Evolutionary conservation across 2,888 invertebrate genomes (phyloP).

Genomic region (Pollenia angustigena): DNA sequence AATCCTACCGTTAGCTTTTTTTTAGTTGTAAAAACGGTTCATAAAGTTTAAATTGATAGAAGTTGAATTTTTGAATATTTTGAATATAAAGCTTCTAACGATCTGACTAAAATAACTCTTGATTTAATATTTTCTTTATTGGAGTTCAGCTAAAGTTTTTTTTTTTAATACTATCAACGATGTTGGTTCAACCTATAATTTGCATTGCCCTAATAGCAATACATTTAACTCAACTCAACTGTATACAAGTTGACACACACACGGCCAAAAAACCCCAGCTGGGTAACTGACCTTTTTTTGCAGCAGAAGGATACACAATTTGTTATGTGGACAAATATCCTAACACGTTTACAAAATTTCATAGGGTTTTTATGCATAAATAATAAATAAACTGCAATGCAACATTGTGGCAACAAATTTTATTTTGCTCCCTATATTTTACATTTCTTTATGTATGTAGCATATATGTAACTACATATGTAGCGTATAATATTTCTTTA

Average conservation of each 20-base stretch:
- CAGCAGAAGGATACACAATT: neutral
- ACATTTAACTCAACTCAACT: neutral
- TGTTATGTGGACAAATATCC: slow-evolving; percentile 4
- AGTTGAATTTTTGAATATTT: too few relatives aligned
- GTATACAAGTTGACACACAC: neutral
- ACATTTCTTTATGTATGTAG: neutral
- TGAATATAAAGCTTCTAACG: too few relatives aligned
- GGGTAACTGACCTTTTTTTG: slow-evolving; percentile 66
- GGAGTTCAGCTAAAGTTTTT: too few relatives aligned
- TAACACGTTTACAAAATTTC: slow-evolving; percentile 5
- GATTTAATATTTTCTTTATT: too few relatives aligned
- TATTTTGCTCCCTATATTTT: neutral
- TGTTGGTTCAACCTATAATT: neutral
- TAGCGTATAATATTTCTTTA: too few relatives aligned
- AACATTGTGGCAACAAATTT: slow-evolving; percentile 60
- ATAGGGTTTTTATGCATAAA: slow-evolving; percentile 47
- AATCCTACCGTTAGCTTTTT: too few relatives aligned
- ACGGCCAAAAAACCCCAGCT: slow-evolving; percentile 4
- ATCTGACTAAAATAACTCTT: too few relatives aligned
- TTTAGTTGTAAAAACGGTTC: too few relatives aligned
- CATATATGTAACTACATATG: too few relatives aligned
- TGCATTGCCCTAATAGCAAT: neutral
- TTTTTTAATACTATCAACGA: too few relatives aligned
- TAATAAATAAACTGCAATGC: slow-evolving; percentile 72
- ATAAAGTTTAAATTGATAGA: too few relatives aligned